Evolutionary conservation across 2,113 vertebrate species (phyloP).

Genomic region (Anhinga anhinga): DNA sequence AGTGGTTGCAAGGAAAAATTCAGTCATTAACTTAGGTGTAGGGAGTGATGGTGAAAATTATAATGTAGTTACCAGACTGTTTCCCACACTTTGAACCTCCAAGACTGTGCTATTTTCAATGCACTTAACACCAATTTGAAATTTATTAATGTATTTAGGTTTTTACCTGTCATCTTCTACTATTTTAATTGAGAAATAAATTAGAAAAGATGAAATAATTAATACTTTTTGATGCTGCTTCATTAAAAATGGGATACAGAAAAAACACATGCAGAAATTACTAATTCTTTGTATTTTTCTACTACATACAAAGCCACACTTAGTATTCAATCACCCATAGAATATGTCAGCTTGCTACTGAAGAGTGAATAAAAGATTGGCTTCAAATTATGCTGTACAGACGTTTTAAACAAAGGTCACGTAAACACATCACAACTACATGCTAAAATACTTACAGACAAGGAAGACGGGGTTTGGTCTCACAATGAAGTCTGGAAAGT

Average conservation of each 20-base stretch:
- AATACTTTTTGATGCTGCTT: background rate
- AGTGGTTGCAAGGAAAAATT: background rate
- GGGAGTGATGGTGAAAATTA: background rate
- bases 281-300: background rate
- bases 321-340: background rate
- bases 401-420: background rate
- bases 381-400: background rate
- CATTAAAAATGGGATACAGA: background rate
- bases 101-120: background rate
- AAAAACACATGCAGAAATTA: background rate
- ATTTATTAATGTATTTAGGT: background rate
- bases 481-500: slow-evolving; percentile 91
- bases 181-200: background rate
- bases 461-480: slow-evolving; percentile 89
- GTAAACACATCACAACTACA: background rate
- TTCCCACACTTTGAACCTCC: background rate
- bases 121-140: background rate
- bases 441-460: slow-evolving; percentile 84
- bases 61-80: background rate
- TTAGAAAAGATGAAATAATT: background rate
- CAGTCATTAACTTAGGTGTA: background rate
- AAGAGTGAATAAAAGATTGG: background rate
- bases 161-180: background rate
- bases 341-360: background rate
- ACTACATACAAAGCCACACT: background rate